phyloP scores from a whole-genome alignment of 2,888 invertebrate genomes.

The Gortyna flavago region DNA sequence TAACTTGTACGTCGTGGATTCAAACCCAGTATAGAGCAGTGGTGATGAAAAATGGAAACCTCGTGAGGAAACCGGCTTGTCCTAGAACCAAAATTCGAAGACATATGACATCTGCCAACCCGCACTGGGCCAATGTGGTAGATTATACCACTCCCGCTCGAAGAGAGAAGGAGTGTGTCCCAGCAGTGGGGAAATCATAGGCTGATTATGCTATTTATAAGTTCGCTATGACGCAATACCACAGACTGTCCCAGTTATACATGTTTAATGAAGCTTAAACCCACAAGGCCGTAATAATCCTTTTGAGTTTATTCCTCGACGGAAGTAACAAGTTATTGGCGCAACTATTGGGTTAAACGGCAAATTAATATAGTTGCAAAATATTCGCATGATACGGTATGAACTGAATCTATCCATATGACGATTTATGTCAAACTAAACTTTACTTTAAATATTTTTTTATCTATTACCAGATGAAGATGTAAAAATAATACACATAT shows the following conservation, averaged over 20 bases:
- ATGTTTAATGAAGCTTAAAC: slow-evolving; percentile 59
- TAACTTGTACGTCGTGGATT: not conserved
- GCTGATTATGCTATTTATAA: not conserved
- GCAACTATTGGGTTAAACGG: slow-evolving; percentile 24
- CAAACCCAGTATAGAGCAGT: not conserved
- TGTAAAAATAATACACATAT: not conserved
- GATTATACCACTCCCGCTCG: no score
- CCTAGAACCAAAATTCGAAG: no score
- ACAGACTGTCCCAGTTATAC: slow-evolving; percentile 17
- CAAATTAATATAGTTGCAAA: slow-evolving; percentile 15
- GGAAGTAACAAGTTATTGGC: slow-evolving; percentile 57
- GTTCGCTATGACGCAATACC: not conserved
- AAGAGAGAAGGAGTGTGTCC: no score
- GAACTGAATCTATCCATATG: not conserved
- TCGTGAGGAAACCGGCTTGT: no score
- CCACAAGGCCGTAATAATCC: slow-evolving; percentile 54
- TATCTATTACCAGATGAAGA: not conserved
- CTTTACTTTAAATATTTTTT: not conserved
- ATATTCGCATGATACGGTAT: not conserved
- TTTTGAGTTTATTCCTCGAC: slow-evolving; percentile 43
- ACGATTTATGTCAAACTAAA: not conserved
- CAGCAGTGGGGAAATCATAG: no score
- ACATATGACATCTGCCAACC: no score
- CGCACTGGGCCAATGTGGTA: no score
- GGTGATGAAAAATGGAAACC: no score